These are phyloP conservation scores for Ataeniobius toweri DNA, from an alignment of 2,797 vertebrate species.

Conservation along the genomic window DNA sequence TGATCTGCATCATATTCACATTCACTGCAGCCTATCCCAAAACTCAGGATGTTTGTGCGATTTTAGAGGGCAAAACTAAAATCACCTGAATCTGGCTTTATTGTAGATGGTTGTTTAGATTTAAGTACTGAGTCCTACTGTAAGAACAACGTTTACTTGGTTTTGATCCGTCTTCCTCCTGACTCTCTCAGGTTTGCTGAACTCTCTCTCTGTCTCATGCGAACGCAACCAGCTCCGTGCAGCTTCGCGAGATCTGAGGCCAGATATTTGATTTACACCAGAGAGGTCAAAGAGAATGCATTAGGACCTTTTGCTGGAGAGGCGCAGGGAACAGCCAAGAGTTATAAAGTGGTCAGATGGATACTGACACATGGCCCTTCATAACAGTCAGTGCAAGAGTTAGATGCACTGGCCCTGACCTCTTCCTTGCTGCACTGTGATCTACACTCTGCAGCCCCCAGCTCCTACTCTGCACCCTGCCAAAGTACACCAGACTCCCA, in stretches of 20 bases:
- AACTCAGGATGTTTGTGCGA: too few species aligned
- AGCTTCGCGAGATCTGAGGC: slow-evolving; percentile 67
- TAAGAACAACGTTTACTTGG: background rate
- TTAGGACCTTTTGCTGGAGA: slow-evolving; percentile 75
- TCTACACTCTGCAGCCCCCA: slow-evolving; percentile 46
- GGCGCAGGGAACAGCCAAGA: slow-evolving; percentile 59
- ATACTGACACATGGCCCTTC: slow-evolving; percentile 74
- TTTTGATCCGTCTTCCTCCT: background rate
- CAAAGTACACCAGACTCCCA: slow-evolving; percentile 29
- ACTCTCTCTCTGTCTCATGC: background rate
- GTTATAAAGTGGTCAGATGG: slow-evolving; percentile 76
- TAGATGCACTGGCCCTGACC: slow-evolving; percentile 71
- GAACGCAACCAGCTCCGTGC: slow-evolving; percentile 9
- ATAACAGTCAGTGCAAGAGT: slow-evolving; percentile 77
- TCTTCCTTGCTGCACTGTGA: slow-evolving; percentile 57
- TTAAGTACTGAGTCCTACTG: background rate
- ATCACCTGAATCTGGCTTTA: background rate
- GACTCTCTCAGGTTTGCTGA: background rate
- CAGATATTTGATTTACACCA: slow-evolving; percentile 76
- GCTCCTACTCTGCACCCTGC: slow-evolving; percentile 27
- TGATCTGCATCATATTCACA: too few species aligned
- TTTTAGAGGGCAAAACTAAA: too few species aligned
- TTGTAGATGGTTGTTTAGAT: background rate
- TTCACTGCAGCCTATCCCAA: too few species aligned
- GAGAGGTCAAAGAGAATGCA: slow-evolving; percentile 81